Evolutionary conservation across 1,140 invertebrate species (phyloP).

Genomic region (Eumeta japonica): DNA sequence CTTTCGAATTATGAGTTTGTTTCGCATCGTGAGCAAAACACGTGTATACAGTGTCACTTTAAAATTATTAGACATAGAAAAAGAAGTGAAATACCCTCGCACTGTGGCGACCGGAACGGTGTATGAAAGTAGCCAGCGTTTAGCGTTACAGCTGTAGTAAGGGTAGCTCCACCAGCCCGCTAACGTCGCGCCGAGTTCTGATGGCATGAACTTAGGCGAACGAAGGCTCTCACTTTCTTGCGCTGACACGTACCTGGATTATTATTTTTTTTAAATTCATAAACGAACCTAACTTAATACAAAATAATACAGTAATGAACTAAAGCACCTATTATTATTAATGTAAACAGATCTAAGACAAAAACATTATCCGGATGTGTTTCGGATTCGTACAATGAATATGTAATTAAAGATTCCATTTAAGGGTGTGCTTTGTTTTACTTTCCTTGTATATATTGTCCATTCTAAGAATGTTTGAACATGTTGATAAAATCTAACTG

Average conservation of each 20-base stretch:
- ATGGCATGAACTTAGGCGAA: slow-evolving; percentile 71
- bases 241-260: slow-evolving; percentile 45
- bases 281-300: not conserved
- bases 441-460: too few relatives aligned
- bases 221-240: slow-evolving; percentile 53
- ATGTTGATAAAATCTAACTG: too few relatives aligned
- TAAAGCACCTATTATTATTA: not conserved
- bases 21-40: not conserved
- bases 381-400: too few relatives aligned
- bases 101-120: slow-evolving; percentile 69
- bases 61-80: too few relatives aligned
- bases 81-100: slow-evolving; percentile 47
- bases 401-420: too few relatives aligned
- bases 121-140: slow-evolving; percentile 76
- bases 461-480: too few relatives aligned
- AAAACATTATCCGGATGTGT: too few relatives aligned
- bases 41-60: too few relatives aligned
- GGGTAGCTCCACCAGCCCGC: slow-evolving; percentile 78
- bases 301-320: not conserved
- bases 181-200: slow-evolving; percentile 63
- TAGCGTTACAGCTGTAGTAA: slow-evolving; percentile 72
- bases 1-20: slow-evolving; percentile 4
- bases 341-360: not conserved
- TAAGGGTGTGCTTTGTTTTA: too few relatives aligned
- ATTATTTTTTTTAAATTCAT: too few relatives aligned